Evolutionary conservation across 2,888 invertebrate genomes (phyloP).

Genomic region (Agrilus mali): DNA sequence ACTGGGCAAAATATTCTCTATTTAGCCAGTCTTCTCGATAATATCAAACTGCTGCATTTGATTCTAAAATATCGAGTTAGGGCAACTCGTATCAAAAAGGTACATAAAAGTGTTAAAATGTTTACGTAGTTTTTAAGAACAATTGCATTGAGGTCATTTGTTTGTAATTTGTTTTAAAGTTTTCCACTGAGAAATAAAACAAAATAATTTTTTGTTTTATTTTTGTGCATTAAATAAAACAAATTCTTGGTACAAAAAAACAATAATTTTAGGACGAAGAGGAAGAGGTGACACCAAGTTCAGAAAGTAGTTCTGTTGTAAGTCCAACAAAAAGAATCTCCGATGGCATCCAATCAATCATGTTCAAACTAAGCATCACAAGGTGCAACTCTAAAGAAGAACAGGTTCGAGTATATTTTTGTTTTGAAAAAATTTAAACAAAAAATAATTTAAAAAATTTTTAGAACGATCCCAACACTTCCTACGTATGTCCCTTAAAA

Average conservation of each 20-base stretch:
- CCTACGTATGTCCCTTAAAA: constrained; percentile 53
- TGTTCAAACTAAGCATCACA: constrained; percentile 65
- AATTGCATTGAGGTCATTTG: no score
- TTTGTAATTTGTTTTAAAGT: no score
- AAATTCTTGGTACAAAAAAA: constrained; percentile 26
- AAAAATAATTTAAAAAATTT: constrained; percentile 5
- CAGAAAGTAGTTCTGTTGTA: constrained; percentile 29
- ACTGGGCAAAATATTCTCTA: constrained; percentile 86
- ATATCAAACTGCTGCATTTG: constrained; percentile 62
- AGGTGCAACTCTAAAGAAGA: constrained; percentile 35
- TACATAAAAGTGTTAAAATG: constrained; percentile 19
- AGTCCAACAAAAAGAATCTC: constrained; percentile 65
- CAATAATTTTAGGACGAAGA: constrained; percentile 23
- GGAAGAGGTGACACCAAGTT: constrained; percentile 27
- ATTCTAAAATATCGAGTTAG: constrained; percentile 60
- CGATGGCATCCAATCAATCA: constrained; percentile 77
- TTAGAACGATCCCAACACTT: constrained; percentile 29
- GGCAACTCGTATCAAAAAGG: constrained; percentile 33
- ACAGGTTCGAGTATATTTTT: constrained; percentile 15
- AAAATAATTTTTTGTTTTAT: no score
- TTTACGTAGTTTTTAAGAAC: no score
- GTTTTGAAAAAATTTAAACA: no score
- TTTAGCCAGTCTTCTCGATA: constrained; percentile 75
- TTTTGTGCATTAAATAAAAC: constrained; percentile 22
- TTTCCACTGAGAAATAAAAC: no score